These are phyloP conservation scores for Contarinia nasturtii DNA, from an alignment of 1,140 invertebrate species.

Conservation along the genomic window DNA sequence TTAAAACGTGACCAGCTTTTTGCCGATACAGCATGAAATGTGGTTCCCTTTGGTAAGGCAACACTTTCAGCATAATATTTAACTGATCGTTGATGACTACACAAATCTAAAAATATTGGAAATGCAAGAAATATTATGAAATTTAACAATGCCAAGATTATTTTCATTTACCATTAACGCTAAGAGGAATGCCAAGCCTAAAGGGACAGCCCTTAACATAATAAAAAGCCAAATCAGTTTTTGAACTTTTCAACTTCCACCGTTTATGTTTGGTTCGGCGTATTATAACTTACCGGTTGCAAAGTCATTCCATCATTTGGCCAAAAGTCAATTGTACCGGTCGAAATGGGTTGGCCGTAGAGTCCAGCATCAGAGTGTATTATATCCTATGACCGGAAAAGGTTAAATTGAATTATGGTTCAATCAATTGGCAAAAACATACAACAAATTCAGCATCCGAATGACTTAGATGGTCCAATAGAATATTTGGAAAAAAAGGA, in stretches of 20 bases:
- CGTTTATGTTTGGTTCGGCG: no score
- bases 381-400: no score
- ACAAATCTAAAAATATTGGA: conserved; percentile 31
- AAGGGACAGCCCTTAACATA: conserved; percentile 33
- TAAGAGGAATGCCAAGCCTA: no score
- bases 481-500: conserved; percentile 30
- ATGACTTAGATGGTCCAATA: conserved; percentile 35
- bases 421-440: no score
- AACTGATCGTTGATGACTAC: conserved; percentile 44
- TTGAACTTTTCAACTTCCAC: no score
- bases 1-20: conserved; percentile 26
- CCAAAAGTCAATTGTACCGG: conserved; percentile 40
- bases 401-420: no score
- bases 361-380: conserved; percentile 45
- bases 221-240: no score
- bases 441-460: conserved; percentile 43
- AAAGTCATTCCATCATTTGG: conserved; percentile 34
- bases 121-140: no score
- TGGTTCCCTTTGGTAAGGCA: conserved; percentile 20
- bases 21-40: conserved; percentile 25
- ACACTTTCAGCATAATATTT: conserved; percentile 36
- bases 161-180: no score
- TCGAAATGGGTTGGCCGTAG: conserved; percentile 31
- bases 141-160: no score
- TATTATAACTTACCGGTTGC: no score